These are phyloP conservation scores for Struthidea cinerea DNA, from an alignment of 2,113 vertebrate species.

Conservation along the genomic window DNA sequence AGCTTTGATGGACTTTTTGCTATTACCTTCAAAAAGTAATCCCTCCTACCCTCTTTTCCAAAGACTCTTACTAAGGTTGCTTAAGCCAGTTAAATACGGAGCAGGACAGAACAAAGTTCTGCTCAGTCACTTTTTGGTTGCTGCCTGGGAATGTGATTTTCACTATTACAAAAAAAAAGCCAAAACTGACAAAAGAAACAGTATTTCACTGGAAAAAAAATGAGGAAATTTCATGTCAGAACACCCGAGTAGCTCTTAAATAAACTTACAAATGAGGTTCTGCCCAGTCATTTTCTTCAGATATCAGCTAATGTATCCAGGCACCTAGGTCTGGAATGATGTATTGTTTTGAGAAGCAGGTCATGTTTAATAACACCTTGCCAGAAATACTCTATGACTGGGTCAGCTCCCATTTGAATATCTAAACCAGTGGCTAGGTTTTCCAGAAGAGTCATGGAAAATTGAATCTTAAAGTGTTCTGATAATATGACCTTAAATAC, in stretches of 20 bases:
- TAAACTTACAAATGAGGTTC: not conserved
- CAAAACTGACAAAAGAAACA: too few species aligned
- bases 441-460: not conserved
- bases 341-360: not conserved
- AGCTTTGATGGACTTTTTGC: not conserved
- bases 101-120: not conserved
- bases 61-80: not conserved
- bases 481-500: not conserved
- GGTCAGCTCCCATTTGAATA: constrained; percentile 33
- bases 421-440: not conserved
- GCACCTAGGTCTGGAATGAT: not conserved
- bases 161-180: too few species aligned
- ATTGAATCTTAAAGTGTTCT: constrained; percentile 1
- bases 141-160: not conserved
- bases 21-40: not conserved
- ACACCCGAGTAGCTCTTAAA: not conserved
- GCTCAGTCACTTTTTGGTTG: not conserved
- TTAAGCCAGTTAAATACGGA: not conserved
- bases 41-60: not conserved
- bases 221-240: not conserved
- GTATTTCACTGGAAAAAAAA: too few species aligned
- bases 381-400: constrained; percentile 1
- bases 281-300: not conserved
- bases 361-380: constrained; percentile 33
- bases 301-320: not conserved